phyloP scores from a whole-genome alignment of 35 echinoderm and acorn worm genomes.

The Heliocidaris tuberculata region DNA sequence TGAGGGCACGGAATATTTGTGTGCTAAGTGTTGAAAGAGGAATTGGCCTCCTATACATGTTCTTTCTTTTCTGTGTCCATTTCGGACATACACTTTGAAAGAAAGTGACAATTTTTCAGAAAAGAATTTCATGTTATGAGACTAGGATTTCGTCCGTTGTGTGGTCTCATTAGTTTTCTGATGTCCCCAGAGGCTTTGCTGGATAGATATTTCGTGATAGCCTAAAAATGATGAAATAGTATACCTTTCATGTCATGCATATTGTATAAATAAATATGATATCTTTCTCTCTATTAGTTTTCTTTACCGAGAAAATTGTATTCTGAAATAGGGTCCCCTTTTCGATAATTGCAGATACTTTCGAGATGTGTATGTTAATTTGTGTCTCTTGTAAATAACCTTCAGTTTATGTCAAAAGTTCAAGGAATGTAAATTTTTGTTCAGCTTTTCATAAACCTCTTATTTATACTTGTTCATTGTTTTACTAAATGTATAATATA shows the following conservation, averaged over 20 bases:
- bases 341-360: neutral
- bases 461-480: neutral
- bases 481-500: neutral
- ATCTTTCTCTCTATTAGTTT: neutral
- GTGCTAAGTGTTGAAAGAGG: no score
- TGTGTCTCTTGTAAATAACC: neutral
- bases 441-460: neutral
- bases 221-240: neutral
- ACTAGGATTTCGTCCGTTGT: no score
- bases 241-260: neutral
- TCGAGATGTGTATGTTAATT: neutral
- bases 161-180: no score
- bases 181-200: no score
- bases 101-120: no score
- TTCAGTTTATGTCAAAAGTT: neutral
- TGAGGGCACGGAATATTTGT: no score
- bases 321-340: neutral
- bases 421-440: neutral
- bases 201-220: neutral
- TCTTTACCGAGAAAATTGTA: neutral
- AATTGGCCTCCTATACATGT: no score
- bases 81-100: no score
- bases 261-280: neutral
- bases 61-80: no score
- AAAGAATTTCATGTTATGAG: no score